Conservation (phyloP, 2,888 invertebrate species). For the Eucera pruinosa region DNA sequence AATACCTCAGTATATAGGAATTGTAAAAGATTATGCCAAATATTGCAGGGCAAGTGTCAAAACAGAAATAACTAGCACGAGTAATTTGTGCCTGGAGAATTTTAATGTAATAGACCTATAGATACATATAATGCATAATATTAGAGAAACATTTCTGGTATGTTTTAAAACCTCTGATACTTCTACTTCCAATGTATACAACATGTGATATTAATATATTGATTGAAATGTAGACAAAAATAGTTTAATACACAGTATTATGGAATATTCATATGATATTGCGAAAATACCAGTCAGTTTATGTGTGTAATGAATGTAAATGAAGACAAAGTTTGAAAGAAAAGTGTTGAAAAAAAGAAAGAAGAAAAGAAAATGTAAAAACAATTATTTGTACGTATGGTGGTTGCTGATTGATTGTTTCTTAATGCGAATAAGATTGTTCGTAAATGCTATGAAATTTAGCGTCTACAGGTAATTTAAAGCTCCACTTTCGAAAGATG, state of each 20-base stretch:
- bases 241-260: conserved; percentile 40
- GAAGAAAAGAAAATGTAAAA: conserved; percentile 32
- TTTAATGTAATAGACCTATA: conserved; percentile 43
- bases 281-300: conserved; percentile 48
- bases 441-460: conserved; percentile 39
- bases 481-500: conserved; percentile 35
- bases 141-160: conserved; percentile 43
- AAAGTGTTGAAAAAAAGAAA: conserved; percentile 23
- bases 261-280: conserved; percentile 33
- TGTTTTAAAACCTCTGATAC: conserved; percentile 53
- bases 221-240: conserved; percentile 44
- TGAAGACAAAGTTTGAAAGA: conserved; percentile 39
- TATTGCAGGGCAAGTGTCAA: conserved; percentile 62
- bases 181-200: conserved; percentile 61
- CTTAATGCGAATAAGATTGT: conserved; percentile 49
- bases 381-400: conserved; percentile 54
- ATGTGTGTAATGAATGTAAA: conserved; percentile 50
- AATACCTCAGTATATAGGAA: conserved; percentile 44
- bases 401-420: conserved; percentile 56
- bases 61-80: conserved; percentile 46
- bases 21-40: conserved; percentile 60
- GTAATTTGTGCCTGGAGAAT: conserved; percentile 51
- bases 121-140: conserved; percentile 26
- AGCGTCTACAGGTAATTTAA: conserved; percentile 31
- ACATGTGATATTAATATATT: conserved; percentile 63